Evolutionary conservation across 2,888 invertebrate species (phyloP).

Genomic region (Sinopyrophorus schimmeli): DNA sequence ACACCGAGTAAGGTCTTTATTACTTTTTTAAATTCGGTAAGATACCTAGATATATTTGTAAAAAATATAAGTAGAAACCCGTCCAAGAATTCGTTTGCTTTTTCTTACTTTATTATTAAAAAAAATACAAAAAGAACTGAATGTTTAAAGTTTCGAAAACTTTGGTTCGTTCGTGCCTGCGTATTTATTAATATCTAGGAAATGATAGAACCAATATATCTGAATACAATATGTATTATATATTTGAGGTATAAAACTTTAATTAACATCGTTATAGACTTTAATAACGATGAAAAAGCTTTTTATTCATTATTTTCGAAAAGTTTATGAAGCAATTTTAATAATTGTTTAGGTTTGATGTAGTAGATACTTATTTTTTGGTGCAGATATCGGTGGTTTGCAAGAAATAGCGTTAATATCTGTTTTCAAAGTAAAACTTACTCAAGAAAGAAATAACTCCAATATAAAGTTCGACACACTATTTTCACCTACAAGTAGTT

Average conservation of each 20-base stretch:
- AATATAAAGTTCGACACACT: too few relatives aligned
- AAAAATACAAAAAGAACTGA: conserved; percentile 6
- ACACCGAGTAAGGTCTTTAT: conserved; percentile 12
- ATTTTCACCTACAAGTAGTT: conserved; percentile 18
- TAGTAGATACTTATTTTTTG: too few relatives aligned
- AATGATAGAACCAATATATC: conserved; percentile 26
- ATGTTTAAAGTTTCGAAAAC: conserved; percentile 9
- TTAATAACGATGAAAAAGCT: neutral
- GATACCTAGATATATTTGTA: conserved; percentile 3
- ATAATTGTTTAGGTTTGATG: too few relatives aligned
- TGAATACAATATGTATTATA: conserved; percentile 27
- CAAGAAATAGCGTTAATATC: too few relatives aligned
- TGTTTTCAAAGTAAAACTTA: too few relatives aligned
- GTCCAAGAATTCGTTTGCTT: conserved; percentile 15
- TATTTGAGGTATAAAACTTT: conserved; percentile 20
- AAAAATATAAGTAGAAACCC: conserved; percentile 26
- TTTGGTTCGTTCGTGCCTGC: conserved; percentile 26
- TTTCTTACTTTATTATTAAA: too few relatives aligned
- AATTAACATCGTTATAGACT: conserved; percentile 13
- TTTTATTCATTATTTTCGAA: too few relatives aligned
- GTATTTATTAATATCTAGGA: conserved; percentile 24
- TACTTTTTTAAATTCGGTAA: conserved; percentile 16
- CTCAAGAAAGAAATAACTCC: too few relatives aligned
- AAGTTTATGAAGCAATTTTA: too few relatives aligned
- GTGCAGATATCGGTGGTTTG: too few relatives aligned